phyloP scores from a whole-genome alignment of 1,140 invertebrate genomes.

The Leptestheria dahalacensis region DNA sequence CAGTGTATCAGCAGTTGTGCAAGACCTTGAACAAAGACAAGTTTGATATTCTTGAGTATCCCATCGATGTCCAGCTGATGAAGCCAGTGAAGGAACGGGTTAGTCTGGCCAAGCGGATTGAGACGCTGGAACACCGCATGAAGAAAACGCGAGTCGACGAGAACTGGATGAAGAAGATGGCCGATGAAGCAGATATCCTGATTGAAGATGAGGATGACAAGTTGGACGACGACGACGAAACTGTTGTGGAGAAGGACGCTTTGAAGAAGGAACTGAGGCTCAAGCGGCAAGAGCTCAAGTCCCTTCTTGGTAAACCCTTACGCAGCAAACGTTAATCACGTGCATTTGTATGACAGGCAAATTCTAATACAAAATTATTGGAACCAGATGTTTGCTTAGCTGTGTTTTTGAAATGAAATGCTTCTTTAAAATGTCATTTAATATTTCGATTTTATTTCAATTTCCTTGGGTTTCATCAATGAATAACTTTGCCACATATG shows the following conservation, averaged over 20 bases:
- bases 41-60: constrained; percentile 67
- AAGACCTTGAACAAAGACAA: constrained; percentile 65
- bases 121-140: constrained; percentile 50
- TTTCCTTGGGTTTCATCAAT: too few relatives aligned
- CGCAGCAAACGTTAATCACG: background rate
- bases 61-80: constrained; percentile 52
- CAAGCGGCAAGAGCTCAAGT: background rate
- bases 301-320: background rate
- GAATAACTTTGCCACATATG: too few relatives aligned
- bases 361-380: too few relatives aligned
- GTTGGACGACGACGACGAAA: constrained; percentile 31
- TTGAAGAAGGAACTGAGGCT: constrained; percentile 21
- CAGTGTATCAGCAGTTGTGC: constrained; percentile 63
- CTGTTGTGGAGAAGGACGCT: constrained; percentile 25
- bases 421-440: too few relatives aligned
- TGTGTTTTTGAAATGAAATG: too few relatives aligned
- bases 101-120: constrained; percentile 57
- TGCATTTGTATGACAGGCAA: too few relatives aligned
- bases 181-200: constrained; percentile 72
- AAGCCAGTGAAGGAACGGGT: constrained; percentile 51
- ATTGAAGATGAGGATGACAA: constrained; percentile 54
- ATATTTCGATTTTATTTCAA: too few relatives aligned
- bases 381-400: too few relatives aligned
- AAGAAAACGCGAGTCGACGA: constrained; percentile 48
- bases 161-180: constrained; percentile 68